These are phyloP conservation scores for Drosophila demipolita DNA, from an alignment of 2,888 invertebrate genomes.

Conservation along the genomic window DNA sequence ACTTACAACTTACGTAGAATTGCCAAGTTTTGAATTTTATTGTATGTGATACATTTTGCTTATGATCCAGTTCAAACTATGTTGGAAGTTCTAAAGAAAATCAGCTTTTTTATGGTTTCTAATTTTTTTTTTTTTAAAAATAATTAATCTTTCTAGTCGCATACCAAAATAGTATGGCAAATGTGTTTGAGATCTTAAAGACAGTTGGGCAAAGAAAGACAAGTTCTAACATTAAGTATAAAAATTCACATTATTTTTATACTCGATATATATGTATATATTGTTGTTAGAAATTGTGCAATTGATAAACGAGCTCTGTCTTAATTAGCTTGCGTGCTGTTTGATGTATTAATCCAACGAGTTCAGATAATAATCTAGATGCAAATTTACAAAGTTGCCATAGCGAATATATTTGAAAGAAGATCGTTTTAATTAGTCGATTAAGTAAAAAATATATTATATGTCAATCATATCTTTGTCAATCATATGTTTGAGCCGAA, in stretches of 20 bases:
- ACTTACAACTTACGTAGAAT: background rate
- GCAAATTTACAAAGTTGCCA: background rate
- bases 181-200: background rate
- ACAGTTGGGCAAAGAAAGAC: background rate
- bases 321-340: constrained; percentile 26
- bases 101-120: background rate
- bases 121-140: background rate
- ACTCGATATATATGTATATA: no score
- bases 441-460: background rate
- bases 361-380: background rate
- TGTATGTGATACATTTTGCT: background rate
- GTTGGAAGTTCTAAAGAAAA: background rate
- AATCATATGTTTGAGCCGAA: background rate
- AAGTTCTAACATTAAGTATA: background rate
- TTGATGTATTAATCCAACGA: background rate
- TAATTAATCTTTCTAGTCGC: background rate
- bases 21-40: background rate
- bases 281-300: background rate
- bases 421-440: constrained; percentile 11
- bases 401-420: background rate
- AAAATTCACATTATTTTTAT: background rate
- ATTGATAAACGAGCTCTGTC: background rate
- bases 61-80: background rate
- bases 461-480: background rate
- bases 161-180: background rate